These are phyloP conservation scores for Leptocoma aspasia DNA, from an alignment of 2,113 vertebrate species.

Conservation along the genomic window DNA sequence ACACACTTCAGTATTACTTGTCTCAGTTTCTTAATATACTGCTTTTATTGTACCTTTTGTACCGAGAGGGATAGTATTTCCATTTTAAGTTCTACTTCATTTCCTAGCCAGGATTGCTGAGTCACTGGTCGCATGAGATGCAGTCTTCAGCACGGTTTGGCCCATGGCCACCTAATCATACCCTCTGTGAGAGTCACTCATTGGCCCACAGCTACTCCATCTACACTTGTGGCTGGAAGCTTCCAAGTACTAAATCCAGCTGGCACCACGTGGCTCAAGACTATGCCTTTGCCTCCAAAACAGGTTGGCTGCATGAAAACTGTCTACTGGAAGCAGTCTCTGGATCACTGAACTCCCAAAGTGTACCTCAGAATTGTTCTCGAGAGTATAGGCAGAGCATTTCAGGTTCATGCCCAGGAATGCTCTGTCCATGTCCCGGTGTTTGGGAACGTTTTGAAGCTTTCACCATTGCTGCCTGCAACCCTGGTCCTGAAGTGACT, in stretches of 20 bases:
- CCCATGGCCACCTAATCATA: neutral
- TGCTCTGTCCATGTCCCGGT: neutral
- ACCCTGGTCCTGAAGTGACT: neutral
- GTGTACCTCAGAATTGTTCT: neutral
- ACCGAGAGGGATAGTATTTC: neutral
- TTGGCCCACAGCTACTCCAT: neutral
- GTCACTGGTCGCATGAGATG: rapidly evolving
- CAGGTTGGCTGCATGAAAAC: neutral
- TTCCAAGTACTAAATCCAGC: neutral
- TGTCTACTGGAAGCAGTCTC: neutral
- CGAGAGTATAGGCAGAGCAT: rapidly evolving
- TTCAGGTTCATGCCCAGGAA: neutral
- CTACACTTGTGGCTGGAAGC: neutral
- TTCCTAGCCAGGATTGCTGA: neutral
- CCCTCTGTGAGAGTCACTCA: neutral
- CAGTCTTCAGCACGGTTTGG: neutral
- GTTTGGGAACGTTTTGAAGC: neutral
- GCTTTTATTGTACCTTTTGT: neutral
- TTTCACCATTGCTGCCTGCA: neutral
- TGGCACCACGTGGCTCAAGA: neutral
- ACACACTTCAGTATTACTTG: neutral
- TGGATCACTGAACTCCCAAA: neutral
- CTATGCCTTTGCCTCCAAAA: neutral
- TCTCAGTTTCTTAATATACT: neutral
- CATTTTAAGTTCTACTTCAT: neutral